Percentiles rank a stretch among this genome's conserved stretches.
phyloP scores from a whole-genome alignment of 2,113 vertebrate genomes.

The Collichthys lucidus region DNA sequence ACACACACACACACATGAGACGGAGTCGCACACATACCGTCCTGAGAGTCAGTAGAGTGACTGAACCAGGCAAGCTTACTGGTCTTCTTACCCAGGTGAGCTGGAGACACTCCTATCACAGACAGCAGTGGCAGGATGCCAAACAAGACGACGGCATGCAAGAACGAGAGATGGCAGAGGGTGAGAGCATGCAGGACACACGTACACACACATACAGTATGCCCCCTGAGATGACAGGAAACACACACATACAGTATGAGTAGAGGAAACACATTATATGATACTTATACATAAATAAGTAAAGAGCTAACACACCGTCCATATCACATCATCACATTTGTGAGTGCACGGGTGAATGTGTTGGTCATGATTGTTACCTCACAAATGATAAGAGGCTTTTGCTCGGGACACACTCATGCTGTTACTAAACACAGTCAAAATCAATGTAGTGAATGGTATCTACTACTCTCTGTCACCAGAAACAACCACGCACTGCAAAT shows the following conservation, averaged over 20 bases:
- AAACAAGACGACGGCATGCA: conserved; percentile 55
- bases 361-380: neutral
- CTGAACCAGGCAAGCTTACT: conserved; percentile 53
- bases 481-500: neutral
- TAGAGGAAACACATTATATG: conserved; percentile 14
- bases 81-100: conserved; percentile 52
- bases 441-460: conserved; percentile 19
- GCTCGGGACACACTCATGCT: neutral
- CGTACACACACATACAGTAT: conserved; percentile 11
- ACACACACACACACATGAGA: conserved; percentile 28
- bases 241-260: conserved; percentile 3
- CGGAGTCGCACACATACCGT: conserved; percentile 35
- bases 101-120: conserved; percentile 50
- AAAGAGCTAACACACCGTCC: neutral
- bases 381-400: conserved; percentile 17
- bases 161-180: conserved; percentile 43
- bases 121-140: conserved; percentile 39
- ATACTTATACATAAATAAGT: conserved; percentile 26
- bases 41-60: conserved; percentile 53
- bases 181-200: conserved; percentile 42
- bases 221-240: conserved; percentile 28
- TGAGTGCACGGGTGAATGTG: neutral
- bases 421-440: conserved; percentile 24
- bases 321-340: conserved; percentile 10
- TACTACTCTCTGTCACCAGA: conserved; percentile 6